A percentile compares a stretch with the other conserved stretches of the same genome.
These are phyloP conservation scores for Stenchaetothrips biformis DNA, from an alignment of 2,888 invertebrate genomes.

Conservation along the genomic window DNA sequence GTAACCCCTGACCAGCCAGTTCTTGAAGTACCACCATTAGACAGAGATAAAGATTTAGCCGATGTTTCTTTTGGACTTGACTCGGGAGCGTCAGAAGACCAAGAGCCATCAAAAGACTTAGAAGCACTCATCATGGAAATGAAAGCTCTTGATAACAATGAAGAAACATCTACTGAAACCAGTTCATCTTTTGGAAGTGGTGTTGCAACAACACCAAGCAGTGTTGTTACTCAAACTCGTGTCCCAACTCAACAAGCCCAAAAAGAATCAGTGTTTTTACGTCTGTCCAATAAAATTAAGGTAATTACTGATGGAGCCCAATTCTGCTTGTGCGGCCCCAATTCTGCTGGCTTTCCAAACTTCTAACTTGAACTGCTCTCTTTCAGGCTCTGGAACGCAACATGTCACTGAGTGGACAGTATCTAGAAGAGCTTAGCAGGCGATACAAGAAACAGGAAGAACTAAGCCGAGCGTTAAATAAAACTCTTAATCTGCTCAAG, in stretches of 20 bases:
- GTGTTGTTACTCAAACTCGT: neutral
- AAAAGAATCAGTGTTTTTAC: conserved; percentile 92
- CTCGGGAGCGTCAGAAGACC: neutral
- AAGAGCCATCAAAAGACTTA: neutral
- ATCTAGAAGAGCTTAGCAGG: conserved; percentile 90
- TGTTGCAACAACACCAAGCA: neutral
- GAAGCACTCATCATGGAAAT: conserved; percentile 3
- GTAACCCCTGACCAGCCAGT: neutral
- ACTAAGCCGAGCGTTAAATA: conserved; percentile 78
- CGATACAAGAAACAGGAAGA: conserved; percentile 96
- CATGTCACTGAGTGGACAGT: conserved; percentile 94
- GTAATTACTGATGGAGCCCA: conserved; percentile 48
- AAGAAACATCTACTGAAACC: neutral
- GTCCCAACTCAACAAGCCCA: conserved; percentile 46
- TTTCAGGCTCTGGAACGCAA: conserved; percentile 86
- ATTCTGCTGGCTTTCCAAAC: conserved; percentile 21
- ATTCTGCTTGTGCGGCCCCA: conserved; percentile 28
- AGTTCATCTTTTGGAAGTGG: neutral
- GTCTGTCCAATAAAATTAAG: conserved; percentile 93
- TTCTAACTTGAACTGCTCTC: conserved; percentile 26
- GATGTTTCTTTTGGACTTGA: neutral
- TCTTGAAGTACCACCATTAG: conserved; percentile 23
- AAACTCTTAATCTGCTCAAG: conserved; percentile 56
- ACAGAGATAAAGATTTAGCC: neutral
- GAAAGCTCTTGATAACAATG: conserved; percentile 8